Evolutionary conservation across 2,888 invertebrate species (phyloP).

Genomic region (Callinectes sapidus): DNA sequence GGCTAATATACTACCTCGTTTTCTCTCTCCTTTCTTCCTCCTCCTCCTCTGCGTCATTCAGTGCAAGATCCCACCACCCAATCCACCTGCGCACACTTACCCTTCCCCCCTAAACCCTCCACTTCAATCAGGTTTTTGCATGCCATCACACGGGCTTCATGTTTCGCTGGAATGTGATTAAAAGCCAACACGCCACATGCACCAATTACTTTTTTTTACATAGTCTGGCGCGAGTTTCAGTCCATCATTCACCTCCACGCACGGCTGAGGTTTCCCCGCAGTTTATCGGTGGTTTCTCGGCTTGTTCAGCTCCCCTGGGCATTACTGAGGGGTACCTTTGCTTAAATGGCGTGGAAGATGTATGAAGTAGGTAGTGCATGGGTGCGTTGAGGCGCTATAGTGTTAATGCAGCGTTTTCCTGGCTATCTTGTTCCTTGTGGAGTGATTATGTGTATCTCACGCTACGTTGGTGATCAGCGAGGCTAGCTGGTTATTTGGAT

Average conservation of each 20-base stretch:
- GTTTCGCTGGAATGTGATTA: neutral
- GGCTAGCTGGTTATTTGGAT: neutral
- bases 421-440: neutral
- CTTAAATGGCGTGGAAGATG: conserved; percentile 34
- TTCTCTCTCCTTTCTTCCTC: neutral
- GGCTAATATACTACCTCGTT: neutral
- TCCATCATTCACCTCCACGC: neutral
- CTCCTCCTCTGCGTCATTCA: neutral
- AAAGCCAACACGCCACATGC: neutral
- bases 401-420: conserved; percentile 12
- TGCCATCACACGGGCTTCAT: neutral
- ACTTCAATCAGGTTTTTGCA: neutral
- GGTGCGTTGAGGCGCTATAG: neutral
- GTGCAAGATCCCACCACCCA: neutral
- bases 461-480: neutral
- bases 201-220: conserved; percentile 2
- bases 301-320: neutral
- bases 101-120: neutral
- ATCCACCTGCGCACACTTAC: neutral
- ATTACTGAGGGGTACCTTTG: neutral
- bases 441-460: neutral
- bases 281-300: conserved; percentile 26
- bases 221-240: neutral
- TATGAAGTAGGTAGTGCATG: neutral
- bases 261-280: neutral